phyloP scores from a whole-genome alignment of 2,888 invertebrate species.

The Cheilosia grossa region DNA sequence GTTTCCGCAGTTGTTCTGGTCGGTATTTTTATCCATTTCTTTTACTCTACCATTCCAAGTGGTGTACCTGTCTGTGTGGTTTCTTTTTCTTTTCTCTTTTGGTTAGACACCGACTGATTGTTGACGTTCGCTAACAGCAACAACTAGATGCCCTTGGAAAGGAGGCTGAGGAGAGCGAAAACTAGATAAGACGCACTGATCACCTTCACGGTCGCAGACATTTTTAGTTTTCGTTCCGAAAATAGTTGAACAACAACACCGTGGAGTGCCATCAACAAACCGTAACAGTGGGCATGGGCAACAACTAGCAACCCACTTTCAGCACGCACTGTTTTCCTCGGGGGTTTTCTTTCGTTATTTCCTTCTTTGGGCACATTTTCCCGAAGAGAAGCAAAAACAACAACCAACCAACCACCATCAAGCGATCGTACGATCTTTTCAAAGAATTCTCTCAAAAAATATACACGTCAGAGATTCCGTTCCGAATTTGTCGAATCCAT shows the following conservation, averaged over 20 bases:
- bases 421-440: constrained; percentile 70
- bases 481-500: constrained; percentile 17
- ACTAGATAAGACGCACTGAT: neutral
- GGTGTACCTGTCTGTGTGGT: no score
- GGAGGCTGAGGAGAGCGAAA: neutral
- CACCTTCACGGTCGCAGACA: neutral
- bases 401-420: constrained; percentile 45
- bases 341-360: constrained; percentile 9
- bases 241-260: constrained; percentile 33
- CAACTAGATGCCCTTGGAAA: neutral
- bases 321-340: constrained; percentile 31
- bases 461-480: constrained; percentile 62
- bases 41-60: no score
- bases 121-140: constrained; percentile 7
- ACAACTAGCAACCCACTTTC: constrained; percentile 11
- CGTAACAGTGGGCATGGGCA: neutral
- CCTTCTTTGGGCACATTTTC: constrained; percentile 27
- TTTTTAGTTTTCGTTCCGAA: constrained; percentile 21
- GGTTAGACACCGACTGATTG: neutral
- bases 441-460: constrained; percentile 55
- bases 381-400: constrained; percentile 29
- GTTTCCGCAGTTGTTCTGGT: neutral
- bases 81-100: no score
- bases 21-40: neutral
- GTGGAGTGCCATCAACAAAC: neutral